Evolutionary conservation across 2,888 invertebrate genomes (phyloP).

Genomic region (Tipula unca): DNA sequence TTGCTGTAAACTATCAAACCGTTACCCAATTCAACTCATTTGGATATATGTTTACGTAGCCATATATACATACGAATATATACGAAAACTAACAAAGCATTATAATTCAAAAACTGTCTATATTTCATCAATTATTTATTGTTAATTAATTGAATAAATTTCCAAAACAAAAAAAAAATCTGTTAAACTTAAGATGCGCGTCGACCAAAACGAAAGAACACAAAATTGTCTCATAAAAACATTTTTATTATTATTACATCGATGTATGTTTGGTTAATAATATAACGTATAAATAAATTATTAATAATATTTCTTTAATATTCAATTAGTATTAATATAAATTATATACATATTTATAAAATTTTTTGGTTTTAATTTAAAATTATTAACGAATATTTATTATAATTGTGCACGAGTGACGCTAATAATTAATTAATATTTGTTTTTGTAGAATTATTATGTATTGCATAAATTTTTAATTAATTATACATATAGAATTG

Average conservation of each 20-base stretch:
- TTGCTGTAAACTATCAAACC: background rate
- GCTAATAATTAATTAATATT: too few relatives aligned
- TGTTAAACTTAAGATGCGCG: background rate
- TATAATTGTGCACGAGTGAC: background rate
- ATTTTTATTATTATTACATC: background rate
- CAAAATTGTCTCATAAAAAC: background rate
- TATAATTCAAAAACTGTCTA: background rate
- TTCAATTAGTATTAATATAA: background rate
- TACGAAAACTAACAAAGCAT: too few relatives aligned
- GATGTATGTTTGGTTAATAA: background rate
- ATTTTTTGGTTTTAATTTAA: background rate
- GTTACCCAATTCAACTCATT: background rate
- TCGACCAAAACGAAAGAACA: background rate
- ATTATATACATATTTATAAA: too few relatives aligned
- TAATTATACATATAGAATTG: too few relatives aligned
- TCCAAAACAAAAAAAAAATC: background rate
- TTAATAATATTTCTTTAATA: background rate
- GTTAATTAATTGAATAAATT: background rate
- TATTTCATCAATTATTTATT: background rate
- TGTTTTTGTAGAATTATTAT: too few relatives aligned
- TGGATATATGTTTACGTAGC: background rate
- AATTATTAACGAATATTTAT: background rate
- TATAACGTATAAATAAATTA: background rate
- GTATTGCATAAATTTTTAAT: too few relatives aligned
- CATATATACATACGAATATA: background rate